These are phyloP conservation scores for Sogatella furcifera DNA, from an alignment of 1,140 invertebrate species.

Conservation along the genomic window DNA sequence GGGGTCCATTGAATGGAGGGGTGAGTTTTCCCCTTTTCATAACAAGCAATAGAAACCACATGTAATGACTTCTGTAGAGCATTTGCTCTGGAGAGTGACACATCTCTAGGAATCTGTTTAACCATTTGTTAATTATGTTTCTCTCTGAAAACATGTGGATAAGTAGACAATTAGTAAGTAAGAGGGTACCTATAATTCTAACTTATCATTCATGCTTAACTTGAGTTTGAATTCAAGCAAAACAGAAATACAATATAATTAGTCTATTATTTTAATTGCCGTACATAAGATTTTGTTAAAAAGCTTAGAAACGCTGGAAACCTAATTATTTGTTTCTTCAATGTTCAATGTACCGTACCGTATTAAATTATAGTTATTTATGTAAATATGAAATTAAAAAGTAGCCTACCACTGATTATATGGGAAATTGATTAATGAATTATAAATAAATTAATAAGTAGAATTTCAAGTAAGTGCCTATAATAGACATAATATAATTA, in stretches of 20 bases:
- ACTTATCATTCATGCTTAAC: too few species aligned
- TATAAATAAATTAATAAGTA: background rate
- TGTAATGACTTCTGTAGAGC: conserved; percentile 25
- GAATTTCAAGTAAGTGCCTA: background rate
- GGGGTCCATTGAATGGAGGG: conserved; percentile 29
- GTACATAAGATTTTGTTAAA: too few species aligned
- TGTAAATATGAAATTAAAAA: too few species aligned
- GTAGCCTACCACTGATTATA: too few species aligned
- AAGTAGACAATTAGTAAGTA: background rate
- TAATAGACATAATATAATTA: background rate
- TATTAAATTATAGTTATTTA: too few species aligned
- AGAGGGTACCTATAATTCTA: too few species aligned
- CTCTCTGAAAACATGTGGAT: background rate
- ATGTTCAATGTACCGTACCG: too few species aligned
- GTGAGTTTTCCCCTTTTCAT: conserved; percentile 30
- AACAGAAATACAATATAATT: too few species aligned
- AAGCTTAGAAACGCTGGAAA: too few species aligned
- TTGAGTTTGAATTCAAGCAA: too few species aligned
- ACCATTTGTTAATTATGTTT: background rate
- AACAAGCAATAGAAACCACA: conserved; percentile 34
- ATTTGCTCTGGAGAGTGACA: background rate
- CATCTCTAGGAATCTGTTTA: background rate
- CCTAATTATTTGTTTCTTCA: background rate
- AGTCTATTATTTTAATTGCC: too few species aligned
- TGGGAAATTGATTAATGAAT: too few species aligned